Percentiles rank a stretch among this genome's conserved stretches.
These are phyloP conservation scores for Acrobasis consociella DNA, from an alignment of 2,888 invertebrate genomes.

Conservation along the genomic window DNA sequence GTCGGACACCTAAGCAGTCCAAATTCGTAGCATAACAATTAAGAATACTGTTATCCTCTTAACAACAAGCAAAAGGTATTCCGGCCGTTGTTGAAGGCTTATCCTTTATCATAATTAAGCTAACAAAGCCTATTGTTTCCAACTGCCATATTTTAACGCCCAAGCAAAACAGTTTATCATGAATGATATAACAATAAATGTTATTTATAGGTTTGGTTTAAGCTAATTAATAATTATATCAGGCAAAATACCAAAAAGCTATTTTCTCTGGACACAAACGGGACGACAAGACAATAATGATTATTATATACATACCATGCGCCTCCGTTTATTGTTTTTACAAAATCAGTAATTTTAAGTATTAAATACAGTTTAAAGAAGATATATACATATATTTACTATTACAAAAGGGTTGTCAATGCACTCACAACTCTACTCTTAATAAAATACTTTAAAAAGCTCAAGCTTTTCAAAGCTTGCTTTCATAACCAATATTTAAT, in stretches of 20 bases:
- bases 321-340: too few species aligned
- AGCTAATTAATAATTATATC: not conserved
- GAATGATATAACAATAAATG: not conserved
- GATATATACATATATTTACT: too few species aligned
- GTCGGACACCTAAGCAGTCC: not conserved
- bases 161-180: not conserved
- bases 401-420: too few species aligned
- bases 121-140: constrained; percentile 13
- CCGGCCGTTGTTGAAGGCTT: constrained; percentile 12
- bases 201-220: not conserved
- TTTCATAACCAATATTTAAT: too few species aligned
- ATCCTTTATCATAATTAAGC: constrained; percentile 16
- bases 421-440: too few species aligned
- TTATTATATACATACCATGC: too few species aligned
- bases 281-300: too few species aligned
- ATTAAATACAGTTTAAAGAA: too few species aligned
- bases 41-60: not conserved
- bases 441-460: too few species aligned
- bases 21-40: not conserved
- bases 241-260: not conserved
- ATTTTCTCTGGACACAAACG: not conserved
- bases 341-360: too few species aligned
- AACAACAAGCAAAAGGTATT: constrained; percentile 3
- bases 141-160: not conserved
- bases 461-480: too few species aligned